Percentiles rank a stretch among this genome's conserved stretches.
Evolutionary conservation across 2,113 vertebrate genomes (phyloP).

Genomic region (Nothocercus julius): DNA sequence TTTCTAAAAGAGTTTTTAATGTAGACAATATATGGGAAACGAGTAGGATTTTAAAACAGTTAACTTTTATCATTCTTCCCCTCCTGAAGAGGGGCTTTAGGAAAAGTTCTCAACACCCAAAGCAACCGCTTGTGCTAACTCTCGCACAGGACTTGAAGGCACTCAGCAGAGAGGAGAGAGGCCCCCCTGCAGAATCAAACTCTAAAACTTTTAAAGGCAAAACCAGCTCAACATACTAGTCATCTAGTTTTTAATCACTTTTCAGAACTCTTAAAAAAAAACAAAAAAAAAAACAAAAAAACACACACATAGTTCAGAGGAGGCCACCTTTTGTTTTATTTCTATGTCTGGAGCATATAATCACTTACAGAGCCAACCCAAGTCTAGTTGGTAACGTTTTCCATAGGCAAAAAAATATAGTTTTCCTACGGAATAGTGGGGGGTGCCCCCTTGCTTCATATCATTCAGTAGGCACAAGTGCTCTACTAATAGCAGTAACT

Average conservation of each 20-base stretch:
- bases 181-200: neutral
- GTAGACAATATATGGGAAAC: neutral
- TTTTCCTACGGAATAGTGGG: accelerated
- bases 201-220: neutral
- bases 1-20: neutral
- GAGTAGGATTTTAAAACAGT: neutral
- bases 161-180: neutral
- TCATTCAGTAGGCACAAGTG: neutral
- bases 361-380: neutral
- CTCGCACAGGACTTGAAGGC: neutral
- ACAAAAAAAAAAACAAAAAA: too few species aligned
- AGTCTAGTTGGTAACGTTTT: accelerated
- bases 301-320: neutral
- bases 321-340: neutral
- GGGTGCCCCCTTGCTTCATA: accelerated
- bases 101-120: accelerated
- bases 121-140: neutral
- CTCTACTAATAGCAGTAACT: neutral
- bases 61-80: neutral
- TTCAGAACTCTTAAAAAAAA: neutral
- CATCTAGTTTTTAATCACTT: neutral
- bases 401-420: accelerated
- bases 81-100: neutral
- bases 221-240: neutral
- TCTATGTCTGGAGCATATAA: neutral